A percentile compares a stretch with the other conserved stretches of the same genome.
Conservation (phyloP, 2,113 vertebrate genomes). For the Microcebus tavaratra region DNA sequence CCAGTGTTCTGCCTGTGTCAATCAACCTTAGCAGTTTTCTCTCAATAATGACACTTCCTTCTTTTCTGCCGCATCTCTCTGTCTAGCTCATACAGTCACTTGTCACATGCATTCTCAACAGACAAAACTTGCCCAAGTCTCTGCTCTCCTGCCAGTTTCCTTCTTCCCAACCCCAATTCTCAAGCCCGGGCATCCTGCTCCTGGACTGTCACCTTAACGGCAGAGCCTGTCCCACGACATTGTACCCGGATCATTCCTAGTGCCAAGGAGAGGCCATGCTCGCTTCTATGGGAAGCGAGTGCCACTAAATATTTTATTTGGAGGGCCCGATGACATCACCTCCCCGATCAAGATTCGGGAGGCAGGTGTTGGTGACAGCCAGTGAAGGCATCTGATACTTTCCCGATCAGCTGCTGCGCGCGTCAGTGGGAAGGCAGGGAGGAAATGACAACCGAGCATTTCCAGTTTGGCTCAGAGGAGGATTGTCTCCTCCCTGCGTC, state of each 20-base stretch:
- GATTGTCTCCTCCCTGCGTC: not conserved
- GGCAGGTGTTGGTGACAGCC: conserved; percentile 50
- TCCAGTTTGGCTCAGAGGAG: conserved; percentile 69
- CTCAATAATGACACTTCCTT: not conserved
- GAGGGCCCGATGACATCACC: not conserved
- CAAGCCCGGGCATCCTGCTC: not conserved
- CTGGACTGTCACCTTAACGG: not conserved
- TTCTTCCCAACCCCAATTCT: not conserved
- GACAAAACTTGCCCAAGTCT: not conserved
- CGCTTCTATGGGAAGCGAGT: conserved; percentile 2
- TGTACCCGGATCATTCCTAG: not conserved
- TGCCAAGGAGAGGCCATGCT: not conserved
- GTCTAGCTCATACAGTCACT: not conserved
- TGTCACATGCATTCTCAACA: not conserved
- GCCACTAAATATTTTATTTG: conserved; percentile 65
- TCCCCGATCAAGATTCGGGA: not conserved
- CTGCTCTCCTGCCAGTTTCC: not conserved
- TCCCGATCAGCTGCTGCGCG: conserved; percentile 31
- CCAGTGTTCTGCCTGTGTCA: not conserved
- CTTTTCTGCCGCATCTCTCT: not conserved
- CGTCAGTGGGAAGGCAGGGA: conserved; percentile 52
- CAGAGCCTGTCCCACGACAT: not conserved
- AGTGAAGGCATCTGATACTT: conserved; percentile 37
- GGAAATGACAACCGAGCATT: not conserved
- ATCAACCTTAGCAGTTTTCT: not conserved